Percentiles rank a stretch among this genome's conserved stretches.
Evolutionary conservation across 2,113 vertebrate genomes (phyloP).

Genomic region (Caracal caracal): DNA sequence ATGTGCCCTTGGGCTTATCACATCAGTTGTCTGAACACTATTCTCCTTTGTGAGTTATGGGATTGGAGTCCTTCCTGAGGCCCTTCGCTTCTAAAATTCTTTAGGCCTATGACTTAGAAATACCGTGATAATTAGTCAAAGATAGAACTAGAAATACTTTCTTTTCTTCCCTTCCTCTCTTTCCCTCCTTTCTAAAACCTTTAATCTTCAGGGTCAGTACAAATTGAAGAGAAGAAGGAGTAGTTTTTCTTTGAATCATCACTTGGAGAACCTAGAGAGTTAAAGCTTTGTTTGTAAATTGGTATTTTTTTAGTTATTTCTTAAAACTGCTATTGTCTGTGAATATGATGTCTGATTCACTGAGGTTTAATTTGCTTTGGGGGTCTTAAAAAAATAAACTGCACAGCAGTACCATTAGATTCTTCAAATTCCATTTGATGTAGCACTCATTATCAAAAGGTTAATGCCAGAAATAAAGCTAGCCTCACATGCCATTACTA

Average conservation of each 20-base stretch:
- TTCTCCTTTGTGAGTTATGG: constrained; percentile 40
- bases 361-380: constrained; percentile 74
- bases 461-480: constrained; percentile 73
- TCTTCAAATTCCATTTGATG: constrained; percentile 72
- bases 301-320: constrained; percentile 55
- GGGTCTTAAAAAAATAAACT: constrained; percentile 70
- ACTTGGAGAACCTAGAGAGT: neutral
- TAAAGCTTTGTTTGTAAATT: constrained; percentile 59
- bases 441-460: constrained; percentile 76
- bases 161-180: constrained; percentile 21
- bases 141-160: neutral
- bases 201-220: neutral
- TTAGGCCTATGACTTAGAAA: constrained; percentile 46
- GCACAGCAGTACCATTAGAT: constrained; percentile 69
- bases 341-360: constrained; percentile 65
- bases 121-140: constrained; percentile 2
- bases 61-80: neutral
- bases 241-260: constrained; percentile 14
- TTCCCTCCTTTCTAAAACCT: neutral
- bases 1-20: neutral
- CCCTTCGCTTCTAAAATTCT: constrained; percentile 16
- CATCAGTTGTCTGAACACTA: neutral
- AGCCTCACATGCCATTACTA: constrained; percentile 8
- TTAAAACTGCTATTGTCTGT: constrained; percentile 65
- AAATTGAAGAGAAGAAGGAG: constrained; percentile 13